Conservation (phyloP, 2,797 vertebrate genomes). For the Denticeps clupeoides region DNA sequence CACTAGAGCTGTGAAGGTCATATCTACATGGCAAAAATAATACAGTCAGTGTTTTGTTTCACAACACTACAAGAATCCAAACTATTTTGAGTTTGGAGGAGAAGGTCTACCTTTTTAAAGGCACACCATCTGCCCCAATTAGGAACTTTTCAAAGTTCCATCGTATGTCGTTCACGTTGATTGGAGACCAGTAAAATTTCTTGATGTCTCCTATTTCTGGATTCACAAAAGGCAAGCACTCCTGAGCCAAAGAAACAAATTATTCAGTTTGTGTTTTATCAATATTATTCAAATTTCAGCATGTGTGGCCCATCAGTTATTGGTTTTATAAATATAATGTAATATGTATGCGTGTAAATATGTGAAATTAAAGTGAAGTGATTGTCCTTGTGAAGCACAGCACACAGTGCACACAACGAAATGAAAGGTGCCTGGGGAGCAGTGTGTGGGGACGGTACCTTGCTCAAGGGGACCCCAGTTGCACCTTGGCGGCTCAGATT, state of each 20-base stretch:
- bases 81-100: neutral
- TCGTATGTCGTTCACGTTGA: conserved; percentile 63
- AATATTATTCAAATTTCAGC: neutral
- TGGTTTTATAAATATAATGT: no score
- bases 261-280: no score
- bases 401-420: no score
- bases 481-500: no score
- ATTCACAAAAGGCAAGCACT: conserved; percentile 57
- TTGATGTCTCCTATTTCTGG: conserved; percentile 60
- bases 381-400: no score
- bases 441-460: no score
- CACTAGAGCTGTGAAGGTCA: conserved; percentile 53
- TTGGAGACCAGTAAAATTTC: conserved; percentile 64
- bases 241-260: conserved; percentile 38
- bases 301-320: neutral
- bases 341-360: no score
- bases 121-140: conserved; percentile 51
- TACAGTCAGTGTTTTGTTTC: neutral
- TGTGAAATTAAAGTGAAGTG: no score
- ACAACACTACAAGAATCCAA: neutral
- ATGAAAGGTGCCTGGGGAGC: no score
- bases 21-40: conserved; percentile 44
- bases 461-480: no score
- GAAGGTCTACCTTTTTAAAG: conserved; percentile 52
- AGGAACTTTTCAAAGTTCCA: conserved; percentile 76